Conservation (phyloP, 2,888 invertebrate species). For the Drosophila stalkeri region DNA sequence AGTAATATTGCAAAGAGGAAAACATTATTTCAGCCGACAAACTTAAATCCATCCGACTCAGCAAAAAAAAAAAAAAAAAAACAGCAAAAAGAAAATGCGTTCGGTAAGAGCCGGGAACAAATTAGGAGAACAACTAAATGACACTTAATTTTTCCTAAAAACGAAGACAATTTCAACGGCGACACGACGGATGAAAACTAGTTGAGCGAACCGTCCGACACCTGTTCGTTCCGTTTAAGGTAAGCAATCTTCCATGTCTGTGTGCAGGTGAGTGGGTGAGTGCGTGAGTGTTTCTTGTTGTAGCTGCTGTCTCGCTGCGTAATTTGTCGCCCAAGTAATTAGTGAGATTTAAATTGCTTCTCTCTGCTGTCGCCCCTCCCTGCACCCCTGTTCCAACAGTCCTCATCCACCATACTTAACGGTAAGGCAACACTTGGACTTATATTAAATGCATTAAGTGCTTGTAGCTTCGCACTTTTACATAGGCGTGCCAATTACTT, state of each 20-base stretch:
- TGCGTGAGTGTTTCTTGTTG: conserved; percentile 27
- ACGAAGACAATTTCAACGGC: conserved; percentile 41
- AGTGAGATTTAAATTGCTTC: conserved; percentile 84
- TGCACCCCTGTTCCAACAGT: background rate
- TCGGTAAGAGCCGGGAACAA: conserved; percentile 11
- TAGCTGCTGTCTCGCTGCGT: conserved; percentile 54
- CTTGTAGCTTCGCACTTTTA: conserved; percentile 77
- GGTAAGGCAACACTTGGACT: conserved; percentile 58
- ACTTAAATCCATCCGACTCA: background rate
- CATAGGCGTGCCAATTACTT: conserved; percentile 82
- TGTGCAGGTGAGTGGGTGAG: background rate
- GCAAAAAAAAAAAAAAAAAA: background rate
- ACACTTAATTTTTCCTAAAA: conserved; percentile 76
- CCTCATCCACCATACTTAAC: conserved; percentile 37
- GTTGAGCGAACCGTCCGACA: conserved; percentile 32
- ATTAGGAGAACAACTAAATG: conserved; percentile 60
- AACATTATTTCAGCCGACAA: background rate
- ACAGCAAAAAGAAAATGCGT: background rate
- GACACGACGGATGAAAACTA: conserved; percentile 4
- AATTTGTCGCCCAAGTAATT: conserved; percentile 84
- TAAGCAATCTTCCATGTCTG: conserved; percentile 35
- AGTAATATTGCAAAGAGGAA: background rate
- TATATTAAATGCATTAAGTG: conserved; percentile 80
- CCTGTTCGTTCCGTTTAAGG: conserved; percentile 52
- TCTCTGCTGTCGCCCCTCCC: conserved; percentile 56